Evolutionary conservation across 2,888 invertebrate genomes (phyloP).

Genomic region (Brachypalpus laphriformis): DNA sequence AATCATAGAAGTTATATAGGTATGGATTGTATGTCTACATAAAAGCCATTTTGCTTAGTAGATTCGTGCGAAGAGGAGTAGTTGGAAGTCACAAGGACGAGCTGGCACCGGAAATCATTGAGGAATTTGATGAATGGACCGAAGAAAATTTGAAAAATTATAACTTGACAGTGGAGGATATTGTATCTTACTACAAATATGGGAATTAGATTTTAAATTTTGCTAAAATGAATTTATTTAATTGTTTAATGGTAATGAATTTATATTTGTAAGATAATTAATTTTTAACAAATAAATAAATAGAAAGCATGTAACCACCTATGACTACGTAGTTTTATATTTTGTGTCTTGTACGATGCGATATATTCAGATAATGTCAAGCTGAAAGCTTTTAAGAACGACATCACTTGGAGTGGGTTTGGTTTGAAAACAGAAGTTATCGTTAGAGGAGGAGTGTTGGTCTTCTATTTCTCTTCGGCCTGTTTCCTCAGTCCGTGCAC

Average conservation of each 20-base stretch:
- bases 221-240: too few species aligned
- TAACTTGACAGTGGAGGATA: slow-evolving; percentile 78
- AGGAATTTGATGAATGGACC: slow-evolving; percentile 80
- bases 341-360: too few species aligned
- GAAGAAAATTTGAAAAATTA: slow-evolving; percentile 77
- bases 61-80: slow-evolving; percentile 81
- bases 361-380: too few species aligned
- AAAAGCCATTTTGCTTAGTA: slow-evolving; percentile 27
- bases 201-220: slow-evolving; percentile 12
- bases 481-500: too few species aligned
- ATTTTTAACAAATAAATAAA: too few species aligned
- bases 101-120: slow-evolving; percentile 76
- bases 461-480: too few species aligned
- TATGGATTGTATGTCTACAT: neutral
- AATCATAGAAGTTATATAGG: neutral
- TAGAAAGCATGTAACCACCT: too few species aligned
- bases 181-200: slow-evolving; percentile 78
- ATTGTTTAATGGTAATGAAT: neutral
- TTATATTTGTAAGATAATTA: neutral
- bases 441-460: too few species aligned
- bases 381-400: too few species aligned
- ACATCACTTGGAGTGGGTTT: too few species aligned
- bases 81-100: slow-evolving; percentile 81
- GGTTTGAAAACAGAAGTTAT: too few species aligned
- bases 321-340: too few species aligned